A percentile compares a stretch with the other conserved stretches of the same genome.
Conservation (phyloP, 2,797 vertebrate species). For the Lacerta bilineata region DNA sequence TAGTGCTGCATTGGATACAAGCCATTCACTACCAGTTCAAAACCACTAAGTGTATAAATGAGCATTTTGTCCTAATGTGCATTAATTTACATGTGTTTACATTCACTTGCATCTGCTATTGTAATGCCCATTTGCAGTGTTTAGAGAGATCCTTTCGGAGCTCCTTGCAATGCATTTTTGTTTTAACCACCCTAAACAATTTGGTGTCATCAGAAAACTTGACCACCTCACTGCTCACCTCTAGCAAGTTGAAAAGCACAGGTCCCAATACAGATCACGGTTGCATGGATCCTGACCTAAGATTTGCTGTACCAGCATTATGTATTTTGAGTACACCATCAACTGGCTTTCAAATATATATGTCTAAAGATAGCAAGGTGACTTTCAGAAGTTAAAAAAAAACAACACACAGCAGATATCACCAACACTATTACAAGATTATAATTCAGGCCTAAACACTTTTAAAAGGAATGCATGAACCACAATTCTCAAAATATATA, state of each 20-base stretch:
- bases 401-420: slow-evolving; percentile 29
- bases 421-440: background rate
- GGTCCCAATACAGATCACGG: background rate
- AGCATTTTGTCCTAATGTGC: too few relatives aligned
- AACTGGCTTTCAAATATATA: slow-evolving; percentile 19
- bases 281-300: background rate
- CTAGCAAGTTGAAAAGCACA: background rate
- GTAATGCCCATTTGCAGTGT: too few relatives aligned
- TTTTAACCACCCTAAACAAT: too few relatives aligned
- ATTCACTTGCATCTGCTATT: background rate
- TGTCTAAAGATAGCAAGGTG: slow-evolving; percentile 35
- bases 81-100: too few relatives aligned
- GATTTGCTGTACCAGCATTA: background rate
- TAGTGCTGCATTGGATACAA: too few relatives aligned
- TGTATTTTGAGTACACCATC: slow-evolving; percentile 10
- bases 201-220: too few relatives aligned
- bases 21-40: too few relatives aligned
- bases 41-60: too few relatives aligned
- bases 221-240: too few relatives aligned
- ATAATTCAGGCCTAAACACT: background rate
- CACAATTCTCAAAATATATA: background rate
- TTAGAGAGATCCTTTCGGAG: too few relatives aligned
- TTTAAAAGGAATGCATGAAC: background rate
- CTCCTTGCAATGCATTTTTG: too few relatives aligned
- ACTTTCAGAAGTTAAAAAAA: slow-evolving; percentile 30